A percentile compares a stretch with the other conserved stretches of the same genome.
Evolutionary conservation across 1,140 invertebrate genomes (phyloP).

Genomic region (Lucilia sericata): DNA sequence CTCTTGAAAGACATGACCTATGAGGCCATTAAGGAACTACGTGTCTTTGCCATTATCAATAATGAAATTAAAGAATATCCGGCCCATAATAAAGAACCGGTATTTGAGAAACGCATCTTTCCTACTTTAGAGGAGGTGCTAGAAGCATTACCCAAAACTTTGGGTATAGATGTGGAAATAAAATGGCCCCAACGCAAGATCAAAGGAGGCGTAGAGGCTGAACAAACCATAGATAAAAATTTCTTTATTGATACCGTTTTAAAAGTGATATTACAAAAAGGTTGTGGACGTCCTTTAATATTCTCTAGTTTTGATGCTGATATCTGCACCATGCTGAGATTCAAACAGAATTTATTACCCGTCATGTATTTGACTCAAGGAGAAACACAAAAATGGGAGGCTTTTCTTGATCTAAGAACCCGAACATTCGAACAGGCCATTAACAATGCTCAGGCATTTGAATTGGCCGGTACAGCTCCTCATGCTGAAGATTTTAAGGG

Average conservation of each 20-base stretch:
- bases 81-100: slow-evolving; percentile 57
- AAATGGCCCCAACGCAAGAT: slow-evolving; percentile 92
- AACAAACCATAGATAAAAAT: slow-evolving; percentile 92
- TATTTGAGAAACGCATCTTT: slow-evolving; percentile 90
- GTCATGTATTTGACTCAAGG: slow-evolving; percentile 94
- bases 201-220: slow-evolving; percentile 88
- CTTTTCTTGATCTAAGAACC: slow-evolving; percentile 87
- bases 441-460: slow-evolving; percentile 82
- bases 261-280: slow-evolving; percentile 81
- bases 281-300: slow-evolving; percentile 82
- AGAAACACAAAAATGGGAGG: slow-evolving; percentile 80
- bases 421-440: slow-evolving; percentile 83
- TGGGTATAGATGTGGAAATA: slow-evolving; percentile 95
- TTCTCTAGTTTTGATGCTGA: slow-evolving; percentile 97
- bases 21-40: slow-evolving; percentile 87
- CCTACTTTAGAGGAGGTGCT: slow-evolving; percentile 87
- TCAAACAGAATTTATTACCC: slow-evolving; percentile 96
- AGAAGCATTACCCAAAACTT: slow-evolving; percentile 81
- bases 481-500: slow-evolving; percentile 90
- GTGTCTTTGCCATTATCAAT: slow-evolving; percentile 70
- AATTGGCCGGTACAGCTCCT: slow-evolving; percentile 88
- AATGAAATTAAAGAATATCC: slow-evolving; percentile 62
- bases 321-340: slow-evolving; percentile 89
- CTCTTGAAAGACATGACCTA: slow-evolving; percentile 92
- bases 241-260: slow-evolving; percentile 84